phyloP scores from a whole-genome alignment of 2,797 vertebrate genomes.

The Propithecus perrieri region DNA sequence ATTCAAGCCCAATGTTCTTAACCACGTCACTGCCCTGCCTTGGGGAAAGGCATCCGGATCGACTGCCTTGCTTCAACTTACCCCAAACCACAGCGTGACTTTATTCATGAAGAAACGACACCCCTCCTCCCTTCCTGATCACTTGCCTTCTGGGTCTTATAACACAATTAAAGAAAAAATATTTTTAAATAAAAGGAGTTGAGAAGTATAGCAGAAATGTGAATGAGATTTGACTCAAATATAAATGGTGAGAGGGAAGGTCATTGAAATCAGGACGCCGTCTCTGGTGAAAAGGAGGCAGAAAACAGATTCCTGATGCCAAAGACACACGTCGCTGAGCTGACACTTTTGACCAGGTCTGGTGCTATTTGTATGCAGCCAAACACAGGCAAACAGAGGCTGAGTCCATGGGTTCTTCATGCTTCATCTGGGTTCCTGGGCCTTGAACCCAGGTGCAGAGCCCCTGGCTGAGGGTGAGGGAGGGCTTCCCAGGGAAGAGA shows the following conservation, averaged over 20 bases:
- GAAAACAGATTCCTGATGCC: neutral
- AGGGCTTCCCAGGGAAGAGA: neutral
- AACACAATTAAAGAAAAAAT: neutral
- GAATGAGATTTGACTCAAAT: conserved; percentile 6
- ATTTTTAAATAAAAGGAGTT: neutral
- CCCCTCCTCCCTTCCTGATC: neutral
- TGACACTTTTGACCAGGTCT: neutral
- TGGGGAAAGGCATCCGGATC: neutral
- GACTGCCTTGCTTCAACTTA: neutral
- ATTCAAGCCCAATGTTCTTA: neutral
- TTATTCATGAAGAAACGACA: neutral
- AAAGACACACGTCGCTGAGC: neutral
- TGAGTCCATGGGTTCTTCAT: too few species aligned
- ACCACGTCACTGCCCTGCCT: neutral
- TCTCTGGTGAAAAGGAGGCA: neutral
- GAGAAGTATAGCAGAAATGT: neutral
- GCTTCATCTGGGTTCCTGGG: neutral
- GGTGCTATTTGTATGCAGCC: neutral
- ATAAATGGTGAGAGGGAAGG: neutral
- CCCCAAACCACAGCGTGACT: neutral
- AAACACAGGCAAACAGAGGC: neutral
- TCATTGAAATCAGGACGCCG: neutral
- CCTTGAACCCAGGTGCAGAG: neutral
- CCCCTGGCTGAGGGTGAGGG: neutral
- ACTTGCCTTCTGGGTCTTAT: neutral